These are phyloP conservation scores for Vireo altiloquus DNA, from an alignment of 2,113 vertebrate species.

Conservation along the genomic window DNA sequence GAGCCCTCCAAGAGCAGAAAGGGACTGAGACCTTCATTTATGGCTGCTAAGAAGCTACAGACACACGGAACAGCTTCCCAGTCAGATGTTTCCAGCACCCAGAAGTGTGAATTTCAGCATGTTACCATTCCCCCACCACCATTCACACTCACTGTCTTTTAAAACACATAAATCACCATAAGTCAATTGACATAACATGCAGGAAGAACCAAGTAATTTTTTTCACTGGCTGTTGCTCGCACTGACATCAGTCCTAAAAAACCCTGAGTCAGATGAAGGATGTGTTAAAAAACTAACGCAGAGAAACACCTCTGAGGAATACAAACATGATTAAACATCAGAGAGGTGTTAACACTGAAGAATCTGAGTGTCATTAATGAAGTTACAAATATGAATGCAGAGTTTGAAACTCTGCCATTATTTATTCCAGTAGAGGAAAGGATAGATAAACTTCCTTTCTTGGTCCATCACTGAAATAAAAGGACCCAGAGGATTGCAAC, in stretches of 20 bases:
- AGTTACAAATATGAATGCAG: constrained; percentile 20
- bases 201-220: neutral
- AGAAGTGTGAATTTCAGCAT: neutral
- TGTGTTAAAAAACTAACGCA: neutral
- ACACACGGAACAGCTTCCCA: neutral
- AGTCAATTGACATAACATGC: neutral
- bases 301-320: neutral
- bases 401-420: constrained; percentile 22
- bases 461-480: neutral
- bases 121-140: neutral
- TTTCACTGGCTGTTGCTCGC: neutral
- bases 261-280: neutral
- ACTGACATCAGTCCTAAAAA: neutral
- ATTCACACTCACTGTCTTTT: neutral
- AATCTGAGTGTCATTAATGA: constrained; percentile 2
- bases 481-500: neutral
- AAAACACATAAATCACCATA: neutral
- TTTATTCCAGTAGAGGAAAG: constrained; percentile 41
- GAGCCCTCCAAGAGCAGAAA: neutral
- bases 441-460: constrained; percentile 47
- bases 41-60: neutral
- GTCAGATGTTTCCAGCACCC: neutral
- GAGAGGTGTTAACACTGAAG: constrained; percentile 10
- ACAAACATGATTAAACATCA: constrained; percentile 15
- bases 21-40: neutral